Base-by-base conservation (phyloP, 2,113 vertebrate genomes). In the Dromaius novaehollandiae region DNA sequence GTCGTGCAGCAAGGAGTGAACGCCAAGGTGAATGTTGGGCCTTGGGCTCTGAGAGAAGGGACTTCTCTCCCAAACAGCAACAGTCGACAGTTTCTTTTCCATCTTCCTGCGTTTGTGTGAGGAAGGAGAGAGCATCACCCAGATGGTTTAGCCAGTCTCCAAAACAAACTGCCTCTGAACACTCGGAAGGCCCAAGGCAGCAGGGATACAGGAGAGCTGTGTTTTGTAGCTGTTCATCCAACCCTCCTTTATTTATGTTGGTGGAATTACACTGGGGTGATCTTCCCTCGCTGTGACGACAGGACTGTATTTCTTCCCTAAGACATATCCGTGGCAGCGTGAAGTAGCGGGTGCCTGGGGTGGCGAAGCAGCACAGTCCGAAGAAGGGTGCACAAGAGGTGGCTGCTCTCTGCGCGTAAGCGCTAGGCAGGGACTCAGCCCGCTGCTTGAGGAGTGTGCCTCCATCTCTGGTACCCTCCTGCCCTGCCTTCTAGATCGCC, bases 71-170 rank as follows among this genome's bases (percentile, higher is more conserved):
- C 30, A 53, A 20, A 56, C n/a, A 46, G 28, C 12, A 46, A 28
- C 12, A 17, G 24, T 21, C 32, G 19, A 18, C 13, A 2, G 1
- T 1, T 26, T 56, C 22, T 13, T 26, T 46, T 22, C 51, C 9
- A 9, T 78, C 40, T 1, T n/a, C 19, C 32, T 68, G 58, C n/a
- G 0, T 9, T 4, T 4, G 8, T 9, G 19, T 8, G 60, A 82
- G 40, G 65, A 44, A 63, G 60, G 65, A 13, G 38, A 26, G 1
- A 0, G 58, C 60, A 9, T 78, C 65, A 4, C 9, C 3, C 9
- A 2, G 19, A 32, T 2, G 11, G 19, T 2, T 65, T 19, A 50
- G 26, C 19, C 25, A 6, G 22, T 51, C 38, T 44, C 13, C 28
- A 21, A 38, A 66, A 46, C 19, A 25, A 7, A 30, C 6, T 56